Evolutionary conservation across 2,113 vertebrate species (phyloP).

Genomic region (Pseudorectes ferrugineus): DNA sequence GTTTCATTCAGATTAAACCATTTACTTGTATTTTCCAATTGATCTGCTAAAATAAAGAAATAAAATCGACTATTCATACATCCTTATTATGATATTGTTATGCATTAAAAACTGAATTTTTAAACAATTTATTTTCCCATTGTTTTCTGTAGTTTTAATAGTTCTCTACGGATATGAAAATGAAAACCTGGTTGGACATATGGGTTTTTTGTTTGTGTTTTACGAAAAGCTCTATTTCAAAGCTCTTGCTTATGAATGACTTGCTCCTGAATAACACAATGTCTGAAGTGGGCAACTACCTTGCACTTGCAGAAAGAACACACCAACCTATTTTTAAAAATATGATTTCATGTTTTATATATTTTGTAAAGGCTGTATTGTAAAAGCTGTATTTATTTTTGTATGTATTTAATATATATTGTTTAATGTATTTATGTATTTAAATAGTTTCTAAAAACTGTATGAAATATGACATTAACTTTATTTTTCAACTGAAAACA

Average conservation of each 20-base stretch:
- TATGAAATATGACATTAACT: background rate
- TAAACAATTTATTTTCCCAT: background rate
- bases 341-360: background rate
- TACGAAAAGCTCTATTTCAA: background rate
- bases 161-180: background rate
- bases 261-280: background rate
- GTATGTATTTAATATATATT: background rate
- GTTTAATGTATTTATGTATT: background rate
- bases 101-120: background rate
- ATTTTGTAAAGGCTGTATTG: background rate
- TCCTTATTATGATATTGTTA: background rate
- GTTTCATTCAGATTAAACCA: background rate
- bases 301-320: background rate
- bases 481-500: background rate
- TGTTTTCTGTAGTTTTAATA: background rate
- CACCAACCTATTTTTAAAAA: background rate
- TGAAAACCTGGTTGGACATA: background rate
- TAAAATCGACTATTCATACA: background rate
- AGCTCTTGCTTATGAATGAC: background rate
- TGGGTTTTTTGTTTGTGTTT: background rate
- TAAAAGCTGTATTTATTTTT: background rate
- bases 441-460: background rate
- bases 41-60: background rate
- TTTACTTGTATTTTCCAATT: background rate
- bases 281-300: background rate